Percentiles rank a stretch among this genome's conserved stretches.
Conservation (phyloP, 2,113 vertebrate genomes). For the Brachyhypopomus occidentalis region DNA sequence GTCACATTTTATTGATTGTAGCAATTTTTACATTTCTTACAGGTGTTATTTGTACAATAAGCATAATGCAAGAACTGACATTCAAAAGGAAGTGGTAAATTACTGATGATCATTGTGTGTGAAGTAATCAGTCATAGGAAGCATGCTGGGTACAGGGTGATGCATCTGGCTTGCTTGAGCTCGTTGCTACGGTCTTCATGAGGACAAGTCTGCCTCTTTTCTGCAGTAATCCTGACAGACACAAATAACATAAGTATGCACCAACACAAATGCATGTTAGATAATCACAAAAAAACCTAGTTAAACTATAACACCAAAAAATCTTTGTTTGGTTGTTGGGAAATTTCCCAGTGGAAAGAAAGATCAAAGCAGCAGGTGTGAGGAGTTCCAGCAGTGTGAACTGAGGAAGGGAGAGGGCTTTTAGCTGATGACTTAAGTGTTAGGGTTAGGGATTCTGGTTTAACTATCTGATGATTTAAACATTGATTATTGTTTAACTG, state of each 20-base stretch:
- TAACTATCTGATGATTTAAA: no score
- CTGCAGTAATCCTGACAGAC: not conserved
- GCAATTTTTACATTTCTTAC: no score
- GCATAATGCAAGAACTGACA: no score
- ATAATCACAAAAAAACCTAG: constrained; percentile 17
- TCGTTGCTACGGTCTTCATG: not conserved
- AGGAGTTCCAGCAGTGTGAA: not conserved
- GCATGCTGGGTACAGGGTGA: not conserved
- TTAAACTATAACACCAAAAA: not conserved
- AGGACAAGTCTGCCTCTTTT: not conserved
- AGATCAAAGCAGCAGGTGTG: constrained; percentile 1
- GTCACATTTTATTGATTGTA: no score
- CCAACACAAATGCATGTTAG: not conserved
- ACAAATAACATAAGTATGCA: not conserved
- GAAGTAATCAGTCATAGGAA: not conserved
- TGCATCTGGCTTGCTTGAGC: not conserved
- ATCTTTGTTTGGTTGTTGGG: no score
- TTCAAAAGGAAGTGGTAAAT: no score
- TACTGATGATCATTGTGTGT: not conserved
- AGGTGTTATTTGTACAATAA: no score
- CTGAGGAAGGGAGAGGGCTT: not conserved
- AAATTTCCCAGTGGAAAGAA: no score
- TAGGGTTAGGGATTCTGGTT: no score
- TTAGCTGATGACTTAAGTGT: no score
- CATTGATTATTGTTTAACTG: not conserved